Percentiles rank a stretch among this genome's conserved stretches.
Evolutionary conservation across 2,113 vertebrate genomes (phyloP).

Genomic region (Rhombomys opimus): DNA sequence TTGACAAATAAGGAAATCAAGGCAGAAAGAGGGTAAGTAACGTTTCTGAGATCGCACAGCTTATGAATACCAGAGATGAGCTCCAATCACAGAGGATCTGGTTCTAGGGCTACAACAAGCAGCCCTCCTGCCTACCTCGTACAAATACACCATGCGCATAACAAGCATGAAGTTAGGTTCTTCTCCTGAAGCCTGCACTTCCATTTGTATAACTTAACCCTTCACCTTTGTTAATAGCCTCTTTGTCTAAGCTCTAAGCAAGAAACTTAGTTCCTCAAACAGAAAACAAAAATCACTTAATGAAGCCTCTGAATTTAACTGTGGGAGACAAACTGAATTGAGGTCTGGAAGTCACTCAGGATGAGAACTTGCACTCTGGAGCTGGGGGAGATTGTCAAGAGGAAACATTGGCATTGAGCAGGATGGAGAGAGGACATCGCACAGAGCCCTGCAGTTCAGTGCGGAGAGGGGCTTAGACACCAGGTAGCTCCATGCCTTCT

Average conservation of each 20-base stretch:
- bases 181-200: background rate
- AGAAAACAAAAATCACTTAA: background rate
- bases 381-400: background rate
- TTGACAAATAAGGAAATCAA: slow-evolving; percentile 36
- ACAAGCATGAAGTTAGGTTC: background rate
- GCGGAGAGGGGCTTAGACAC: background rate
- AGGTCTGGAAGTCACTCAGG: background rate
- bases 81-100: background rate
- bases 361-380: background rate
- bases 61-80: background rate
- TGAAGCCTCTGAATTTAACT: slow-evolving; percentile 26
- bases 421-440: background rate
- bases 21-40: background rate
- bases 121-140: background rate
- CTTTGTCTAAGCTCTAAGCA: background rate
- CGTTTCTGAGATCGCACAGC: background rate
- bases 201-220: background rate
- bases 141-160: background rate
- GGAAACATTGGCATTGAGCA: background rate
- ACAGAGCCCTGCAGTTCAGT: background rate
- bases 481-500: background rate
- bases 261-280: background rate
- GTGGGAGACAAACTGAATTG: background rate
- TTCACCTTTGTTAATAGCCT: background rate
- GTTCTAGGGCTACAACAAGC: background rate